These are phyloP conservation scores for Cacoxenus indagator DNA, from an alignment of 2,888 invertebrate species.

Conservation along the genomic window DNA sequence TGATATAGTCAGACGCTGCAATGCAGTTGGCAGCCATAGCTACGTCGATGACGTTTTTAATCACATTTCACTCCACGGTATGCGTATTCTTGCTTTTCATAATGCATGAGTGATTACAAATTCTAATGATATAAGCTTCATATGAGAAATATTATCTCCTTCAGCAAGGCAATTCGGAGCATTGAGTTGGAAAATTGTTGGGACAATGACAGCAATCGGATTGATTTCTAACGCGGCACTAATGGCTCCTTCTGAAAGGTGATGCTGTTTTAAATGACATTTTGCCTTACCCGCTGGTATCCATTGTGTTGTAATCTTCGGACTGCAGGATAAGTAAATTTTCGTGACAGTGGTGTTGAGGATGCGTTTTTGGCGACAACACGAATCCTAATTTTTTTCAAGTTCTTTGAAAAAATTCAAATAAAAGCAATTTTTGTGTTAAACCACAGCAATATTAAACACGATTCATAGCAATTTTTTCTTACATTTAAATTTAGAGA, in stretches of 20 bases:
- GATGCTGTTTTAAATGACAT: slow-evolving; percentile 73
- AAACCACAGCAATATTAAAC: no score
- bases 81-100: slow-evolving; percentile 81
- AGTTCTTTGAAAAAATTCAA: no score
- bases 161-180: slow-evolving; percentile 77
- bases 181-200: slow-evolving; percentile 79
- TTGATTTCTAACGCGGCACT: slow-evolving; percentile 84
- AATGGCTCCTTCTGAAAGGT: slow-evolving; percentile 82
- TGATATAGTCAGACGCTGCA: slow-evolving; percentile 83
- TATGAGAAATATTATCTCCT: slow-evolving; percentile 82
- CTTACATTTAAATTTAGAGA: no score
- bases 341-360: slow-evolving; percentile 40
- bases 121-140: slow-evolving; percentile 81
- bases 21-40: slow-evolving; percentile 81
- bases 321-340: slow-evolving; percentile 66
- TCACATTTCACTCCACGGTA: slow-evolving; percentile 77
- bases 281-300: slow-evolving; percentile 77
- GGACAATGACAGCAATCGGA: slow-evolving; percentile 84
- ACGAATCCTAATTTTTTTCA: no score
- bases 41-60: slow-evolving; percentile 86
- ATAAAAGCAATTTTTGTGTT: no score
- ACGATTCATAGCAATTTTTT: no score
- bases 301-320: slow-evolving; percentile 89
- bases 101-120: slow-evolving; percentile 75
- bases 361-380: no score